Conservation (phyloP, 2,888 invertebrate species). For the Conchocele bisecta region DNA sequence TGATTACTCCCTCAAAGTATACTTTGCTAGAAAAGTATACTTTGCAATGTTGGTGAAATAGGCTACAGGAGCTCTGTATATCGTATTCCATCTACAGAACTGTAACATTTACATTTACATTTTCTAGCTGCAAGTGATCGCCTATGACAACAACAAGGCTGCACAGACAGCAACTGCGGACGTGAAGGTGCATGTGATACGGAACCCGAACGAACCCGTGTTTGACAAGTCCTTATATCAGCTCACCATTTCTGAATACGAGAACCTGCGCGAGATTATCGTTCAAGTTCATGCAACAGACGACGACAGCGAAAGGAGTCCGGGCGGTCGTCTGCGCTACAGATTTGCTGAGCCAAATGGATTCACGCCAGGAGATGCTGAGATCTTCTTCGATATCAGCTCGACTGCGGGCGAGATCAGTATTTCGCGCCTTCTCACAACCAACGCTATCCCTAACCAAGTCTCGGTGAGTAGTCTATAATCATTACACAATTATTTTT, state of each 20-base stretch:
- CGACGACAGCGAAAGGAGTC: constrained; percentile 50
- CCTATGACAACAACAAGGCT: constrained; percentile 54
- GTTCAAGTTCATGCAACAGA: constrained; percentile 55
- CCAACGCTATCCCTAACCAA: background rate
- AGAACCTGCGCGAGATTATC: constrained; percentile 13
- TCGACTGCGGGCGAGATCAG: constrained; percentile 61
- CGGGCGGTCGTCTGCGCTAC: constrained; percentile 53
- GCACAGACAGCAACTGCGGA: constrained; percentile 45
- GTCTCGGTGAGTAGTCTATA: too few relatives aligned
- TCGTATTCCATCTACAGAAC: background rate
- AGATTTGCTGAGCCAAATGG: constrained; percentile 24
- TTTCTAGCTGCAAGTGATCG: constrained; percentile 59
- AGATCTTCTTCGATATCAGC: constrained; percentile 63
- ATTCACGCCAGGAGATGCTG: constrained; percentile 8
- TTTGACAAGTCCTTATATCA: constrained; percentile 52
- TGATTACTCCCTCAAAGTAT: too few relatives aligned
- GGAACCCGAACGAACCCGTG: constrained; percentile 63
- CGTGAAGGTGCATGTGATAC: constrained; percentile 59
- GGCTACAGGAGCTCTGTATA: too few relatives aligned
- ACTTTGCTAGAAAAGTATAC: too few relatives aligned
- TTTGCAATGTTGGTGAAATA: too few relatives aligned
- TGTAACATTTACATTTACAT: constrained; percentile 40
- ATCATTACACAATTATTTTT: too few relatives aligned
- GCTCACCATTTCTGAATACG: constrained; percentile 61
- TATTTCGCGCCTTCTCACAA: constrained; percentile 42